These are phyloP conservation scores for Sebastes oblongus DNA, from an alignment of 2,797 vertebrate species.

Conservation along the genomic window DNA sequence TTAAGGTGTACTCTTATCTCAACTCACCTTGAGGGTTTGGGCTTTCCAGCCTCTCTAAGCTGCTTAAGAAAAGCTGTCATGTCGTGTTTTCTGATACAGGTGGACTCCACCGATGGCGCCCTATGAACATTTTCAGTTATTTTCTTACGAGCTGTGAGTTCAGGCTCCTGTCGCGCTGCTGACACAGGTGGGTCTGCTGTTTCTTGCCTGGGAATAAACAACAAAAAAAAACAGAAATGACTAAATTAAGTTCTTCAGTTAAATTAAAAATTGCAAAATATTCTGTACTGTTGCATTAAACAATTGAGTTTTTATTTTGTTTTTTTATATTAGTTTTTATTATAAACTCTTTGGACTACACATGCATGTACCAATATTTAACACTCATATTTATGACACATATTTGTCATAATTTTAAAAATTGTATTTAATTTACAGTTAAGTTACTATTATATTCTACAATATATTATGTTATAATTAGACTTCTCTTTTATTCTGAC, in stretches of 20 bases:
- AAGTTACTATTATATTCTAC: not conserved
- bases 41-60: slow-evolving; percentile 52
- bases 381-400: not conserved
- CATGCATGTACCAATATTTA: not conserved
- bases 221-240: not conserved
- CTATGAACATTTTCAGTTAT: not conserved
- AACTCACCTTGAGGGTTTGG: slow-evolving; percentile 66
- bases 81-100: slow-evolving; percentile 12
- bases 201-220: slow-evolving; percentile 14
- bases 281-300: not conserved
- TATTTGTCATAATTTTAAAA: not conserved
- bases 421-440: not conserved
- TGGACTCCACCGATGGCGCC: not conserved
- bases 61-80: slow-evolving; percentile 66
- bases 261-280: not conserved
- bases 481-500: not conserved
- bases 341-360: not conserved
- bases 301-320: not conserved
- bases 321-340: not conserved
- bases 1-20: not conserved
- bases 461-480: not conserved
- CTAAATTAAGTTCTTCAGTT: not conserved
- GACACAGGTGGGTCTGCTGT: not conserved
- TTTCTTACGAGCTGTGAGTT: not conserved
- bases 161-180: not conserved